Evolutionary conservation across 2,888 invertebrate species (phyloP), one percentile per base, ranked within the genome.

Genomic region (Euproctis similis): DNA sequence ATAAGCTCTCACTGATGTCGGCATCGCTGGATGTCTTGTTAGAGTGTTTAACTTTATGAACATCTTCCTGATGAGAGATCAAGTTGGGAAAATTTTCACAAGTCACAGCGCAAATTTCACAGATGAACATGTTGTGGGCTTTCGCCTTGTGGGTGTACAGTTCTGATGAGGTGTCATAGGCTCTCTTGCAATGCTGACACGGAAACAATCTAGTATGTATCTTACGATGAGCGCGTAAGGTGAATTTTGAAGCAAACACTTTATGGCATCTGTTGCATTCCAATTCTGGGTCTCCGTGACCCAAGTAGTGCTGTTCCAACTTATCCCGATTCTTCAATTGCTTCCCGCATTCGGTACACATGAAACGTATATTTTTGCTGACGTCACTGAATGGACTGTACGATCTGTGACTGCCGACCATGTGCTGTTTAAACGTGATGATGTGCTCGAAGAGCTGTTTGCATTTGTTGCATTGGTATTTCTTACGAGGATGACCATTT

Each of bases 161-260:
- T 1, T 64, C 63, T 1, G 57, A 42, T 0, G 43, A 20, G 1
- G 52, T 59, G 0, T 55, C 39, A 31, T 65, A 85, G 0, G 68
- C 55, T 20, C 65, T 72, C 0, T 49, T 31, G 36, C 85, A 85
- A 27, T 53, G 47, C 0, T 27, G 34, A 39, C 85, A 86, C 0
- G 52, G 47, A 26, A 61, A 60, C 29, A 68, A 68, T 0, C 80
- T 55, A 13, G 52, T 48, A 37, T 86, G 86, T 13, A 80, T 71
- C 40, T 75, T 76, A 8, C 49, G 49, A 38, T 86, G 86, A 8
- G 65, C 67, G 9, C 76, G 69, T 2, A 85, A 50, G 4, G 75
- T 75, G 30, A 72, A 75, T 36, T 82, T 80, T 8, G 84, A 73
- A 0, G 82, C 77, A 50, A 80, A 85, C 0, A 85, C 82, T 52